Conservation (phyloP, 2,113 vertebrate species). For the Ovis aries region DNA sequence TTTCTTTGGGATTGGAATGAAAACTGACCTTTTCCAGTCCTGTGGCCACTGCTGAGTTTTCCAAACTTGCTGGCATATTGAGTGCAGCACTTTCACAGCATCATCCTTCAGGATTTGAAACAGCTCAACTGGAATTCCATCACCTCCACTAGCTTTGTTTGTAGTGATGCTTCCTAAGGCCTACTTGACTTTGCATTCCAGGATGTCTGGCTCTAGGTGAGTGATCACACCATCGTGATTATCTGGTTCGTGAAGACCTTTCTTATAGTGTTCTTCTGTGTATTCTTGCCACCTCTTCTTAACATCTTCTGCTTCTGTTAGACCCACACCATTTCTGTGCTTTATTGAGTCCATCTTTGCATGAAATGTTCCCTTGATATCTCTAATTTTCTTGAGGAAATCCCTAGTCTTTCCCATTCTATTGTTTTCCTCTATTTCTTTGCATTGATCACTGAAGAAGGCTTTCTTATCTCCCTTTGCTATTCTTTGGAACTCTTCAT, state of each 20-base stretch:
- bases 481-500: not conserved
- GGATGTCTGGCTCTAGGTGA: not conserved
- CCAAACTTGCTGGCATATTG: not conserved
- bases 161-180: not conserved
- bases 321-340: not conserved
- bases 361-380: not conserved
- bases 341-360: not conserved
- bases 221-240: not conserved
- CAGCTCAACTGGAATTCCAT: not conserved
- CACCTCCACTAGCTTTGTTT: not conserved
- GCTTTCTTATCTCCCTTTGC: not conserved
- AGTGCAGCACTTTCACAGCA: not conserved
- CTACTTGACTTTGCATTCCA: not conserved
- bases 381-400: not conserved
- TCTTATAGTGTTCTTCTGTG: not conserved
- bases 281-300: not conserved
- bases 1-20: not conserved
- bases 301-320: not conserved
- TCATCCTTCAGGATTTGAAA: not conserved
- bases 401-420: not conserved
- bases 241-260: rapidly evolving
- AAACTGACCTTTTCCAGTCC: not conserved
- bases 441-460: not conserved
- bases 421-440: not conserved
- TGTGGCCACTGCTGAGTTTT: not conserved